A percentile compares a stretch with the other conserved stretches of the same genome.
These are phyloP conservation scores for Harpalus rubripes DNA, from an alignment of 2,888 invertebrate species.

Conservation along the genomic window DNA sequence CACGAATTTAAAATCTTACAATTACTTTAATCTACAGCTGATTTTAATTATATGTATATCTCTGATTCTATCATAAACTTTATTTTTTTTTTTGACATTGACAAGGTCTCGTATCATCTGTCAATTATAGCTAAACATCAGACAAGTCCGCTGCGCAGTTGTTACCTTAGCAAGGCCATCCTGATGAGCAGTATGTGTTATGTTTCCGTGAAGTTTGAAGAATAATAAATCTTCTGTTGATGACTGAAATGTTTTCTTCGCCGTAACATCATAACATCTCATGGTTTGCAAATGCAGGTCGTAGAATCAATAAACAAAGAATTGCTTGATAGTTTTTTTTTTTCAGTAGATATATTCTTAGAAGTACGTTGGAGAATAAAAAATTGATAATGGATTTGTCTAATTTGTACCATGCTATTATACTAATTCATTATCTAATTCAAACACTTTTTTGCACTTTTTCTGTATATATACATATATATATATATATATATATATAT, in stretches of 20 bases:
- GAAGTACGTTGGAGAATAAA: too few species aligned
- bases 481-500: too few species aligned
- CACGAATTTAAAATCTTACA: background rate
- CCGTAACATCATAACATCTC: slow-evolving; percentile 18
- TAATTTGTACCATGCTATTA: too few species aligned
- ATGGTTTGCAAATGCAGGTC: slow-evolving; percentile 21
- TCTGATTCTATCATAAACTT: background rate
- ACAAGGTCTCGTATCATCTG: slow-evolving; percentile 24
- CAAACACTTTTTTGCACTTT: too few species aligned
- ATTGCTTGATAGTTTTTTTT: slow-evolving; percentile 10
- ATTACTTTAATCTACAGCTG: too few species aligned
- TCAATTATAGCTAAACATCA: slow-evolving; percentile 35
- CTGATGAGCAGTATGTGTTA: slow-evolving; percentile 27
- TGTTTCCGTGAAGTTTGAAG: slow-evolving; percentile 31
- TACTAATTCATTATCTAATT: too few species aligned
- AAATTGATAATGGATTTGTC: too few species aligned
- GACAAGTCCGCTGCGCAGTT: background rate
- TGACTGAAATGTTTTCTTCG: slow-evolving; percentile 22
- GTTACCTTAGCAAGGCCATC: slow-evolving; percentile 42
- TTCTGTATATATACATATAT: too few species aligned
- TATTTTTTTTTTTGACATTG: background rate
- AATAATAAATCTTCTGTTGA: slow-evolving; percentile 43
- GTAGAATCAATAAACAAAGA: slow-evolving; percentile 19
- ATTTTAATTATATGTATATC: background rate
- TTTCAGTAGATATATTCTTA: background rate